phyloP scores from a whole-genome alignment of 2,888 invertebrate genomes.

The Drosophila rubida region DNA sequence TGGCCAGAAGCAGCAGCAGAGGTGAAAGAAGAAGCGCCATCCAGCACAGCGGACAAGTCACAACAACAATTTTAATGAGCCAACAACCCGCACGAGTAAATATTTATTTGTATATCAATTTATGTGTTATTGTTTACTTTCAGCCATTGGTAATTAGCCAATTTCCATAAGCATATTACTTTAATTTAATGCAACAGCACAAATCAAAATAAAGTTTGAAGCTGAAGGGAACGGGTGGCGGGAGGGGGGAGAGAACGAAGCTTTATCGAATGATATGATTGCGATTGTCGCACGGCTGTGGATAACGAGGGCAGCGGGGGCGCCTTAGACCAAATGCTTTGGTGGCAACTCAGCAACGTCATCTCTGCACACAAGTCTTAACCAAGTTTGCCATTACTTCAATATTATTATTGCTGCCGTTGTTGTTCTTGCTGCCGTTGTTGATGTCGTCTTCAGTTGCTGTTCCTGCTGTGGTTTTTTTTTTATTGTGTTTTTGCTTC shows the following conservation, averaged over 20 bases:
- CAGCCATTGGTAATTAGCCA: neutral
- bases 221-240: too few species aligned
- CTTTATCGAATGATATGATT: constrained; percentile 14
- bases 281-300: neutral
- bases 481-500: constrained; percentile 6
- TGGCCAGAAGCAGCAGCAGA: neutral
- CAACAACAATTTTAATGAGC: constrained; percentile 28
- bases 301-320: neutral
- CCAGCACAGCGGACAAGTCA: constrained; percentile 6
- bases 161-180: constrained; percentile 22
- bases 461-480: constrained; percentile 17
- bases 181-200: constrained; percentile 14
- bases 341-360: constrained; percentile 39
- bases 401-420: constrained; percentile 5
- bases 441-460: constrained; percentile 32
- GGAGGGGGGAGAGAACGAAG: constrained; percentile 4
- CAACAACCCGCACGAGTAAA: constrained; percentile 49
- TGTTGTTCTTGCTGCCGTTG: constrained; percentile 5
- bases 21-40: neutral
- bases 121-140: constrained; percentile 12
- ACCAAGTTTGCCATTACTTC: constrained; percentile 29
- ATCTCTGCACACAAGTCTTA: constrained; percentile 27
- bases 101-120: constrained; percentile 34
- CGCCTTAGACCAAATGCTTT: constrained; percentile 15
- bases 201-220: neutral